Conservation (phyloP, 2,888 invertebrate species). For the Crepidodera aurea region DNA sequence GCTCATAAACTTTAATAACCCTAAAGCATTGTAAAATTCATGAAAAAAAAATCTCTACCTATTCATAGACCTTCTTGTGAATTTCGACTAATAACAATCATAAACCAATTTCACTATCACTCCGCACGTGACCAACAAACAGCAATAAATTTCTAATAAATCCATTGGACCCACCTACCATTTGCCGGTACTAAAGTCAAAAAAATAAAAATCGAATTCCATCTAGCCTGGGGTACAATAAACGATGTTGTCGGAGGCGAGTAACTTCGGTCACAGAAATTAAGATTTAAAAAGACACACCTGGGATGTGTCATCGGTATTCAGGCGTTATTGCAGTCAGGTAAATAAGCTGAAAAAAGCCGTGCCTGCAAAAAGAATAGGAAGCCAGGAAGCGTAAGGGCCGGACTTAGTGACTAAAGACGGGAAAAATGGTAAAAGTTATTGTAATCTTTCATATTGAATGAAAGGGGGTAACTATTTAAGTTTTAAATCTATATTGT, state of each 20-base stretch:
- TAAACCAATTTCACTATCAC: not conserved
- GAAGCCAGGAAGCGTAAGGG: slow-evolving; percentile 25
- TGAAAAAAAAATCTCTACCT: not conserved
- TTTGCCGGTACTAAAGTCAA: slow-evolving; percentile 18
- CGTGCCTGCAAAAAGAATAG: slow-evolving; percentile 27
- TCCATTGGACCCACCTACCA: slow-evolving; percentile 6
- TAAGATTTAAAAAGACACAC: slow-evolving; percentile 55
- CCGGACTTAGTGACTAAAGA: no score
- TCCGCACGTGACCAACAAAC: slow-evolving; percentile 29
- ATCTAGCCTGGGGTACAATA: slow-evolving; percentile 19
- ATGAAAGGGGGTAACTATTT: no score
- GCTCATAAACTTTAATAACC: not conserved
- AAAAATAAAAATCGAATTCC: slow-evolving; percentile 28
- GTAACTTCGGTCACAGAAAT: slow-evolving; percentile 50
- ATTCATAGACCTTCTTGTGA: not conserved
- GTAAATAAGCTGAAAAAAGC: slow-evolving; percentile 37
- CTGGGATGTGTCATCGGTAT: slow-evolving; percentile 51
- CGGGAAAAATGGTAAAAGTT: no score
- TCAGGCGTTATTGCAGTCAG: slow-evolving; percentile 40
- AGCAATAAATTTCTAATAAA: slow-evolving; percentile 30
- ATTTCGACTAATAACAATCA: not conserved
- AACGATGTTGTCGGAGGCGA: slow-evolving; percentile 30
- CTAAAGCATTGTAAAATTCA: not conserved
- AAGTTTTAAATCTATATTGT: no score
- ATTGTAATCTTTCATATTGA: no score